phyloP scores from a whole-genome alignment of 2,113 vertebrate genomes.

The Trematomus loennbergii region DNA sequence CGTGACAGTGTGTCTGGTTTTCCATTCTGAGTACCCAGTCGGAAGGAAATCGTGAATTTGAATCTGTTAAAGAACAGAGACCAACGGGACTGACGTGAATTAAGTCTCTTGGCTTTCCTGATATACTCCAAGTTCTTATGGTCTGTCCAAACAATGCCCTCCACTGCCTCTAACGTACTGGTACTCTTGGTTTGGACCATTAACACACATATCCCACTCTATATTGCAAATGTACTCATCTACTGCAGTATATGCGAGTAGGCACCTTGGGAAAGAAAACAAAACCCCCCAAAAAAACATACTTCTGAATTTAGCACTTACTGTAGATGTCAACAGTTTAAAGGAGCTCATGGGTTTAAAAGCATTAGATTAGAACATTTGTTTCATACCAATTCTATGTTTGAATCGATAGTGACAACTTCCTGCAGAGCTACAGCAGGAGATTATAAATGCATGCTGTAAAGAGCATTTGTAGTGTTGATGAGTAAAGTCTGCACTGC shows the following conservation, averaged over 20 bases:
- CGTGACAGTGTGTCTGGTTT: no score
- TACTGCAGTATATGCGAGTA: no score
- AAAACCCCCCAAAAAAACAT: no score
- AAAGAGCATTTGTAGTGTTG: slow-evolving; percentile 15
- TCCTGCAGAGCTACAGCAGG: background rate
- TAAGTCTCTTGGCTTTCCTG: no score
- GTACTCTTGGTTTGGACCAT: background rate
- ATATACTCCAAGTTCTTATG: no score
- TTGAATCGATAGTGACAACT: background rate
- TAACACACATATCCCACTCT: no score
- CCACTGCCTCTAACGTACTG: background rate
- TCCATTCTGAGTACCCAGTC: no score
- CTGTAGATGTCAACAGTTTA: background rate
- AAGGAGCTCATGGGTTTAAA: background rate
- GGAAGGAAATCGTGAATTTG: no score
- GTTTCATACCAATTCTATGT: background rate
- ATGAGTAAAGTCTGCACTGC: slow-evolving; percentile 39
- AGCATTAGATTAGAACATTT: background rate
- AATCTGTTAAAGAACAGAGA: no score
- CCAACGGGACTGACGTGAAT: no score
- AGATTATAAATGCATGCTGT: background rate
- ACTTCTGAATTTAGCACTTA: background rate
- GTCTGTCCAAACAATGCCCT: background rate
- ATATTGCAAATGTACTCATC: no score
- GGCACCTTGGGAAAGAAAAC: no score